A percentile compares a stretch with the other conserved stretches of the same genome.
These are phyloP conservation scores for Neogobius melanostomus DNA, from an alignment of 2,113 vertebrate species.

Conservation along the genomic window DNA sequence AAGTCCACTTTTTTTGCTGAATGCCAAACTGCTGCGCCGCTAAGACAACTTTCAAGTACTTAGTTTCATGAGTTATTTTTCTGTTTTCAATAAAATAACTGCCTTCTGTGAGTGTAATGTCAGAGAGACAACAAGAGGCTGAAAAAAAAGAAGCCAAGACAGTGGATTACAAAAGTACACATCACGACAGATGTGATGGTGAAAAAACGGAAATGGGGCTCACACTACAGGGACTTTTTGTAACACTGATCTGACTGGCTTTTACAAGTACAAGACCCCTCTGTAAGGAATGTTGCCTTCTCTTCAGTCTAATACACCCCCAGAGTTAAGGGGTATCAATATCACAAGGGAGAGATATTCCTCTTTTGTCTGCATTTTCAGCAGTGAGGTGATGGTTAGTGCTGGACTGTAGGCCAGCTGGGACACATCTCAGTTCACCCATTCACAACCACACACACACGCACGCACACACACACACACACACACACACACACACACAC, in stretches of 20 bases:
- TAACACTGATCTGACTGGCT: conserved; percentile 57
- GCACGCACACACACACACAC: no score
- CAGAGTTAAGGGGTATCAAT: conserved; percentile 67
- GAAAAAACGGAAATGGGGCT: conserved; percentile 51
- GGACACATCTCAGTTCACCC: conserved; percentile 70
- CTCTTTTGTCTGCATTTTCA: conserved; percentile 66
- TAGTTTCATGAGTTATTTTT: no score
- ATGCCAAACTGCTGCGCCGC: no score
- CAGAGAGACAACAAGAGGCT: conserved; percentile 53
- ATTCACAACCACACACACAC: conserved; percentile 3
- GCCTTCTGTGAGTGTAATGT: conserved; percentile 43
- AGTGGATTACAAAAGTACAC: conserved; percentile 61
- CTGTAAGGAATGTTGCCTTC: conserved; percentile 61
- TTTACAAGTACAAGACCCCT: conserved; percentile 51
- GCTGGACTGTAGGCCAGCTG: conserved; percentile 70
- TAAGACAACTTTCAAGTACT: no score
- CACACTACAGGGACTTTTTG: conserved; percentile 58
- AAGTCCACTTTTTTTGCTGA: conserved; percentile 28
- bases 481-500: no score
- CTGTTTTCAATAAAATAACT: neutral
- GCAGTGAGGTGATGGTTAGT: conserved; percentile 65
- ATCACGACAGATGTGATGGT: conserved; percentile 65
- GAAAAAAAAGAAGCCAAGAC: conserved; percentile 71
- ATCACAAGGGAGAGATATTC: conserved; percentile 63
- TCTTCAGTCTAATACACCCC: conserved; percentile 66